Evolutionary conservation across 2,888 invertebrate genomes (phyloP), one percentile per base, ranked within the genome.

Genomic region (Agonopterix alstromeriana): DNA sequence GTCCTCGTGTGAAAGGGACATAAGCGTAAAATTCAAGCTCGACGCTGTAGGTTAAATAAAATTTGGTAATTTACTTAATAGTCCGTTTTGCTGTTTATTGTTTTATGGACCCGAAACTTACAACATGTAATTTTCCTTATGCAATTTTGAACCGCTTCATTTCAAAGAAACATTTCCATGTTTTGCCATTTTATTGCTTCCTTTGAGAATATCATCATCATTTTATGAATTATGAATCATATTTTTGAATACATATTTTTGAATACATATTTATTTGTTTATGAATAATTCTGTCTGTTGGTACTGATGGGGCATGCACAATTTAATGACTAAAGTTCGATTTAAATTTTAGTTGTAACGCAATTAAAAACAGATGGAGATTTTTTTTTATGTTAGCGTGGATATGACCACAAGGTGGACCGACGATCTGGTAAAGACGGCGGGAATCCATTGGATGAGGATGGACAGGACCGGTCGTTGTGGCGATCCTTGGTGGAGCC

Each of bases 21-120:
- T 27, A 27, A 27, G 27, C 7, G 3, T 52, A 55, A 61, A 58
- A 54, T 53, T 53, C 49, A 41, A 35, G 41, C 41, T 43, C 42
- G 35, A 48, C 35, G 53, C 53, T 60, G 60, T 57, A 56, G 61
- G 54, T 52, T 5, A 48, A 51, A 51, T 57, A 53, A 61, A 64
- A 59, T 63, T 60, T 48, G 56, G 61, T 53, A 68, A 70, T 70
- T 70, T 63, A 53, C 57, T 61, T 63, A 63, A 67, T 58, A 62
- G 53, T 58, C 55, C 45, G 51, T 53, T 54, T 53, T 57, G 55
- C 50, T 63, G 58, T 58, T 62, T 62, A 63, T 67, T 65, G 62
- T 63, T 66, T 63, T 61, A 65, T 60, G 59, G 55, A 51, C 48
- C 51, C 27, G 52, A 49, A 62, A 59, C 60, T 61, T 62, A 61